Evolutionary conservation across 2,888 invertebrate genomes (phyloP).

Genomic region (Digitonthophagus gazella): DNA sequence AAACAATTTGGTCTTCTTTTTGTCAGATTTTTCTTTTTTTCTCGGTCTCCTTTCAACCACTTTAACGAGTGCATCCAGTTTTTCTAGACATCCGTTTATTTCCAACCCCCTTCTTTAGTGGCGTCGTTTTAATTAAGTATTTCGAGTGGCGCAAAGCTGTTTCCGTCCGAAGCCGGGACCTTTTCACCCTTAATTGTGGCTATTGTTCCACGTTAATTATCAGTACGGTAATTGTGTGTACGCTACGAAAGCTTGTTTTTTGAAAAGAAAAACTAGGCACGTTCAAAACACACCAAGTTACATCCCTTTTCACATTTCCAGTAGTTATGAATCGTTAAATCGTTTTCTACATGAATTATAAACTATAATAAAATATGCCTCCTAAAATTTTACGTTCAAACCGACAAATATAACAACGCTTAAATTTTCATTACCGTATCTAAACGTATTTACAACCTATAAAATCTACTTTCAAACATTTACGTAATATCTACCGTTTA

Average conservation of each 20-base stretch:
- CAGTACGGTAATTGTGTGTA: neutral
- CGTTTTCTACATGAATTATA: neutral
- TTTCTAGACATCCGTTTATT: too few species aligned
- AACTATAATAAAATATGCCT: neutral
- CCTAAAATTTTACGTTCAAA: neutral
- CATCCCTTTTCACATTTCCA: too few species aligned
- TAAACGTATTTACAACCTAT: neutral
- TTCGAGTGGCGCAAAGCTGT: conserved; percentile 8
- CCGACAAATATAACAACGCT: neutral
- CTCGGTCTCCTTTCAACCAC: too few species aligned
- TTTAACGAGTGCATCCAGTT: neutral
- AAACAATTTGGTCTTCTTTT: too few species aligned
- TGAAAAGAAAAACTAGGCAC: too few species aligned
- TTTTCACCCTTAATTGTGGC: conserved; percentile 12
- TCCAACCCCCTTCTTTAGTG: neutral
- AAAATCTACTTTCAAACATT: neutral
- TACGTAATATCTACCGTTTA: too few species aligned
- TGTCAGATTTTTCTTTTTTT: too few species aligned
- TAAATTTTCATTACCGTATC: neutral
- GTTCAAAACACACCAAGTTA: too few species aligned
- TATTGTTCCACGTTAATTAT: conserved; percentile 7
- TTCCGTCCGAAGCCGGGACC: too few species aligned
- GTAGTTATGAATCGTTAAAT: neutral
- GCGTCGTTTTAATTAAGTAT: conserved; percentile 10
- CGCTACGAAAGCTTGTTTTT: too few species aligned